These are phyloP conservation scores for Paracanthobrama guichenoti DNA, from an alignment of 2,113 vertebrate species.

Conservation along the genomic window DNA sequence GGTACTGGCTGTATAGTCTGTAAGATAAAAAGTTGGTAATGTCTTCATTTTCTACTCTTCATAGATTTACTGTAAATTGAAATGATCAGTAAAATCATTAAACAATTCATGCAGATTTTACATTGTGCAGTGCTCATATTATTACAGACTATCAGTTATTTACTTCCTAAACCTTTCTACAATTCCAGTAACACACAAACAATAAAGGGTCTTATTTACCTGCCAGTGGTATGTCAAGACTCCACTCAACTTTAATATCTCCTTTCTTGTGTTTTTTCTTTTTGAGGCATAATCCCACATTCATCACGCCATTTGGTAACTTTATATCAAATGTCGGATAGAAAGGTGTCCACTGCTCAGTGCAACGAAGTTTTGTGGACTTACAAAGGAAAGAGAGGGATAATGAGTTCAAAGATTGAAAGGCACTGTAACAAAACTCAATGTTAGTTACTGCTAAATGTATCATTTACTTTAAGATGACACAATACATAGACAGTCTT, in stretches of 20 bases:
- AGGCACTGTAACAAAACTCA: not conserved
- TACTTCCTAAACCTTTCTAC: not conserved
- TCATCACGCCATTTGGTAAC: not conserved
- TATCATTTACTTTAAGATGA: too few relatives aligned
- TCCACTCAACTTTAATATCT: not conserved
- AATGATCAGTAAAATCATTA: not conserved
- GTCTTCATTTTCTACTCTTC: not conserved
- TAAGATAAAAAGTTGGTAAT: not conserved
- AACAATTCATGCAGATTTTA: not conserved
- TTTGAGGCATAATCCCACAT: not conserved
- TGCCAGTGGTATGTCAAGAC: slow-evolving; percentile 4
- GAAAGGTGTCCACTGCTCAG: not conserved
- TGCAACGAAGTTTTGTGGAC: not conserved
- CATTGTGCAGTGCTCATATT: not conserved
- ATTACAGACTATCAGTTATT: not conserved
- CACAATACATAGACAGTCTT: too few relatives aligned
- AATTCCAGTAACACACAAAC: not conserved
- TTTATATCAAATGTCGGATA: slow-evolving; percentile 30
- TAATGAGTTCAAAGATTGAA: not conserved
- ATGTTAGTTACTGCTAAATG: not conserved
- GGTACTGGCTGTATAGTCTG: not conserved
- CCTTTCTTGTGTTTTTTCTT: not conserved
- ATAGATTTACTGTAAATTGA: not conserved
- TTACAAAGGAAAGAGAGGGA: not conserved
- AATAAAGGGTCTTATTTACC: slow-evolving; percentile 8